phyloP scores from a whole-genome alignment of 2,888 invertebrate species.

The Lithophane ornitopus region DNA sequence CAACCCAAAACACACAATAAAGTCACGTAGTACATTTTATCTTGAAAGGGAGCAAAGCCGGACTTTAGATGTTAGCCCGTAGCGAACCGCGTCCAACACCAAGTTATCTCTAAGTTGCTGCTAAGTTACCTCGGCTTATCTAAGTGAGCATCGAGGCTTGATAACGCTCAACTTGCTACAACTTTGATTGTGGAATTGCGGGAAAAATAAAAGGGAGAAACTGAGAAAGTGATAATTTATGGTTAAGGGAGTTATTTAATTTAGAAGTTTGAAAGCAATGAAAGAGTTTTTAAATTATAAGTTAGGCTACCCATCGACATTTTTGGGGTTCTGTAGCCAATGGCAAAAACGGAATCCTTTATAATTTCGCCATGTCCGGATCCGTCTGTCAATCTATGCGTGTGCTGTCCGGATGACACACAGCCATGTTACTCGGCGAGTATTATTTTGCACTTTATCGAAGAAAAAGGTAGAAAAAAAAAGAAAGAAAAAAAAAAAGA shows the following conservation, averaged over 20 bases:
- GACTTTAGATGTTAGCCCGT: constrained; percentile 50
- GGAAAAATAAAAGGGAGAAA: constrained; percentile 34
- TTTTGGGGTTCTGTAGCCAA: not conserved
- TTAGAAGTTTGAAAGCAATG: constrained; percentile 27
- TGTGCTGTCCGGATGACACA: not conserved
- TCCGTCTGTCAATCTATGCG: not conserved
- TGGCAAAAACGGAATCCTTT: not conserved
- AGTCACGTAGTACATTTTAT: constrained; percentile 53
- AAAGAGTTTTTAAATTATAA: constrained; percentile 34
- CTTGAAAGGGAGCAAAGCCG: constrained; percentile 51
- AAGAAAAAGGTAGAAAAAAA: not conserved
- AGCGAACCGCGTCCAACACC: constrained; percentile 47
- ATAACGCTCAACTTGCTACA: constrained; percentile 58
- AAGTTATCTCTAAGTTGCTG: constrained; percentile 63
- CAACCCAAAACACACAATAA: constrained; percentile 44
- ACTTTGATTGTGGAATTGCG: constrained; percentile 37
- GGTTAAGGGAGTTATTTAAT: constrained; percentile 33
- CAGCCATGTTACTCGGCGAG: not conserved
- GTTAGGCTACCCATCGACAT: not conserved
- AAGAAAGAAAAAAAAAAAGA: too few relatives aligned
- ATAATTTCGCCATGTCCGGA: not conserved
- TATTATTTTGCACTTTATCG: not conserved
- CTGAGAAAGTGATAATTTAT: constrained; percentile 44
- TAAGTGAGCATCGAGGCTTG: constrained; percentile 49
- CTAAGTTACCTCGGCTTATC: constrained; percentile 65